These are phyloP conservation scores for Tonatia bakeri DNA, from an alignment of 2,113 vertebrate species.

Conservation along the genomic window DNA sequence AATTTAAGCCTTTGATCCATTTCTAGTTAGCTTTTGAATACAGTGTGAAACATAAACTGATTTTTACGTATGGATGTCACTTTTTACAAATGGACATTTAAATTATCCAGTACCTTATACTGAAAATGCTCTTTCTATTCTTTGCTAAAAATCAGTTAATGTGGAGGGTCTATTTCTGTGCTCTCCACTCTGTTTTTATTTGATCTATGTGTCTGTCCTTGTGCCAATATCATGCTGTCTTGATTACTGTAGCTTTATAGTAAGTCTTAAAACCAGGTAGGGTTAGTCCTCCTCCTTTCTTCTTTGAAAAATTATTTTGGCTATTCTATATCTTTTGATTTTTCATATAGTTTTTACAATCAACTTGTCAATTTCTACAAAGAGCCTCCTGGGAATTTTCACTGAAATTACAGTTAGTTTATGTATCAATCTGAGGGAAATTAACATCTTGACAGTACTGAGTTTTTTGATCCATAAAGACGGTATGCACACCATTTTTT, in stretches of 20 bases:
- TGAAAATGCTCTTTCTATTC: not conserved
- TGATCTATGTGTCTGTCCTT: not conserved
- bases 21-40: conserved; percentile 1
- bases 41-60: not conserved
- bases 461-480: not conserved
- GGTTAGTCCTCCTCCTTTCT: not conserved
- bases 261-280: not conserved
- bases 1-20: not conserved
- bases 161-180: not conserved
- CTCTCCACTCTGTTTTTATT: not conserved
- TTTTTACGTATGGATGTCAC: not conserved
- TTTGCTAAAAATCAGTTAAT: not conserved
- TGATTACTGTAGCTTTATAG: not conserved
- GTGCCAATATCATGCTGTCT: not conserved
- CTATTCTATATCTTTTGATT: not conserved
- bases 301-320: not conserved
- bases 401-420: not conserved
- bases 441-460: not conserved
- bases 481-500: not conserved
- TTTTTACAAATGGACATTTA: not conserved
- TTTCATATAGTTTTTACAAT: conserved; percentile 15
- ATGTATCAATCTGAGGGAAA: not conserved
- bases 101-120: not conserved
- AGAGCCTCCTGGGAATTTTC: not conserved
- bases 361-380: not conserved